Conservation (phyloP, 1,140 invertebrate species). For the Penaeus japonicus region DNA sequence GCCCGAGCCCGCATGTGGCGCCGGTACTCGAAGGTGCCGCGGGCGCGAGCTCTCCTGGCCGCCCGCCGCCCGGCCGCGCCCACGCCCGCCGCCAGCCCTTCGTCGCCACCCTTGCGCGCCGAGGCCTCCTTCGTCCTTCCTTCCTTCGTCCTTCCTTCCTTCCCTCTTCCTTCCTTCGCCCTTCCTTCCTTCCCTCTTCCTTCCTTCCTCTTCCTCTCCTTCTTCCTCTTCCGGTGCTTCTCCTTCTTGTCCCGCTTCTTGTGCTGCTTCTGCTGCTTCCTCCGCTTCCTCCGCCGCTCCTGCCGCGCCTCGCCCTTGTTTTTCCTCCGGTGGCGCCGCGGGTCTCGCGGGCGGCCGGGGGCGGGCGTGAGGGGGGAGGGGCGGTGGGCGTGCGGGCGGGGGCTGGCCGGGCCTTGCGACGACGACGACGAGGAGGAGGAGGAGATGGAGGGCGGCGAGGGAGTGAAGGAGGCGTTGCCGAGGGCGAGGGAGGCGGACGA, state of each 20-base stretch:
- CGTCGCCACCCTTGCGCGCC: not conserved
- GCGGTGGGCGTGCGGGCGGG: not conserved
- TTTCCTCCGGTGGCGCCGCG: conserved; percentile 21
- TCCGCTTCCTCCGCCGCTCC: not conserved
- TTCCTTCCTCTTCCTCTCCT: not conserved
- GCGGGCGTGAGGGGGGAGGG: not conserved
- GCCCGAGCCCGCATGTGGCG: not conserved
- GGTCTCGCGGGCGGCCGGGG: conserved; percentile 7
- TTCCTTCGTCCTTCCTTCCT: not conserved
- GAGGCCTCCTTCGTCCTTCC: not conserved
- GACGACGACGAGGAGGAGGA: not conserved
- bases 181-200: not conserved
- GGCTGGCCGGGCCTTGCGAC: no score
- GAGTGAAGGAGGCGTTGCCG: not conserved
- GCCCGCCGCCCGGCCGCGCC: not conserved
- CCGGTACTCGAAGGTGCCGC: conserved; percentile 15
- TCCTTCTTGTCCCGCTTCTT: not conserved
- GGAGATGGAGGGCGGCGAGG: not conserved
- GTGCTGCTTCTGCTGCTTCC: not conserved
- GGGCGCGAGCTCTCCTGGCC: not conserved
- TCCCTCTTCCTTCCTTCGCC: not conserved
- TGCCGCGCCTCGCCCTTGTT: not conserved
- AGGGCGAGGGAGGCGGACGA: not conserved
- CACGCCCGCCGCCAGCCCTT: not conserved
- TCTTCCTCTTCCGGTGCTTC: not conserved